phyloP scores from a whole-genome alignment of 2,113 vertebrate genomes.

The Myiagra hebetior region DNA sequence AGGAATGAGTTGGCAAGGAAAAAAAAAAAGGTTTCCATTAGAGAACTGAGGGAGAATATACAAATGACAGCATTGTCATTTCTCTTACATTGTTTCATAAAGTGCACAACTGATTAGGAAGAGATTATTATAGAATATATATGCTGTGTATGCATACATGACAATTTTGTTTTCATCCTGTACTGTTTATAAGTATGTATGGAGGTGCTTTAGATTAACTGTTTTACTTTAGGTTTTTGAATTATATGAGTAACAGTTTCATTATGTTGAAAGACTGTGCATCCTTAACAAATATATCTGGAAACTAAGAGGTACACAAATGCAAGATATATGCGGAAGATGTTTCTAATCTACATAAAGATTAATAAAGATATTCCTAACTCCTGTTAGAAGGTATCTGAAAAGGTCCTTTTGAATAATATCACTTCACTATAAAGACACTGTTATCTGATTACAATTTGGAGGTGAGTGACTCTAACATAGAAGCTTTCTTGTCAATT shows the following conservation, averaged over 20 bases:
- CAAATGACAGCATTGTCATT: slow-evolving; percentile 81
- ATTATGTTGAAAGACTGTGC: background rate
- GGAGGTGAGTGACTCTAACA: slow-evolving; percentile 15
- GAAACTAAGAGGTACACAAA: background rate
- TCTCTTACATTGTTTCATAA: slow-evolving; percentile 74
- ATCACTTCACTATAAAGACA: background rate
- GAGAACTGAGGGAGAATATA: slow-evolving; percentile 76
- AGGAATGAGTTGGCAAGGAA: slow-evolving; percentile 90
- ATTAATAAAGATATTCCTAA: slow-evolving; percentile 13
- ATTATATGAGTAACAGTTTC: slow-evolving; percentile 21
- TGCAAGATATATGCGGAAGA: background rate
- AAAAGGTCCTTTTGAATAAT: background rate
- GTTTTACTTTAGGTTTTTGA: slow-evolving; percentile 20
- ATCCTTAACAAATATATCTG: background rate
- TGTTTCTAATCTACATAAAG: slow-evolving; percentile 10
- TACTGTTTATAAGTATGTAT: slow-evolving; percentile 27
- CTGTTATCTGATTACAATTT: slow-evolving; percentile 23
- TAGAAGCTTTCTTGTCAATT: slow-evolving; percentile 60
- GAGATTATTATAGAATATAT: slow-evolving; percentile 69
- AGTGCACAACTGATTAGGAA: slow-evolving; percentile 74
- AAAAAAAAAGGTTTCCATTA: slow-evolving; percentile 80
- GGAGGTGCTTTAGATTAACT: slow-evolving; percentile 7
- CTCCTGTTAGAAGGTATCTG: background rate
- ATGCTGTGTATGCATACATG: slow-evolving; percentile 39
- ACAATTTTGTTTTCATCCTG: slow-evolving; percentile 64